A percentile compares a stretch with the other conserved stretches of the same genome.
These are phyloP conservation scores for Drosophila orosa DNA, from an alignment of 1,140 invertebrate genomes.

Conservation along the genomic window DNA sequence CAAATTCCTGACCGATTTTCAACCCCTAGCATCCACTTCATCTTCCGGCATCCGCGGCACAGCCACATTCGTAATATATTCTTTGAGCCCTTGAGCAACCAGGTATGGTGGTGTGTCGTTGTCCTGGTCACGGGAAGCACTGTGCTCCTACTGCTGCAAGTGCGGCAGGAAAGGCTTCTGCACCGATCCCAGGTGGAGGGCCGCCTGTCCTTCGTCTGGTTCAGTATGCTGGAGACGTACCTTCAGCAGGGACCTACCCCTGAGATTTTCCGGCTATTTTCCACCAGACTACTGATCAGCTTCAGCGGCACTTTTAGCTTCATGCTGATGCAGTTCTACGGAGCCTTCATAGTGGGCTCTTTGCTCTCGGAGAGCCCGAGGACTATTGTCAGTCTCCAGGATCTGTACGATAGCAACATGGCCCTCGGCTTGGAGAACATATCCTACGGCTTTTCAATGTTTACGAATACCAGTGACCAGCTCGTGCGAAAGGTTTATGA, in stretches of 20 bases:
- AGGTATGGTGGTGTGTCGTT: constrained; percentile 84
- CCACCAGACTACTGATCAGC: constrained; percentile 82
- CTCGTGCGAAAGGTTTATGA: constrained; percentile 56
- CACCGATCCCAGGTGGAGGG: constrained; percentile 15
- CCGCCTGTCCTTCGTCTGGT: constrained; percentile 54
- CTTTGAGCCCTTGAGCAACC: constrained; percentile 83
- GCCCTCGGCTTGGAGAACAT: constrained; percentile 86
- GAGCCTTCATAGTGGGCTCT: constrained; percentile 87
- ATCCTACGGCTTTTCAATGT: constrained; percentile 85
- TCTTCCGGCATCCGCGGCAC: constrained; percentile 86
- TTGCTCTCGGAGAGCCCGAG: constrained; percentile 86
- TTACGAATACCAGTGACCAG: constrained; percentile 67
- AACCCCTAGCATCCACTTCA: constrained; percentile 76
- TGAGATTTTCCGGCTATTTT: constrained; percentile 57
- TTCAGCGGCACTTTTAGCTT: constrained; percentile 86
- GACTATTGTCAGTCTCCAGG: constrained; percentile 85
- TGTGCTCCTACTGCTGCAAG: constrained; percentile 52
- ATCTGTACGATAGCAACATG: constrained; percentile 85
- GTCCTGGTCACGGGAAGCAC: constrained; percentile 46
- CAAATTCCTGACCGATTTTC: neutral
- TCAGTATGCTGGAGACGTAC: constrained; percentile 71
- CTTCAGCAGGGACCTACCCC: constrained; percentile 68
- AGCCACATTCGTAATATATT: constrained; percentile 84
- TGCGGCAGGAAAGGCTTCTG: constrained; percentile 41
- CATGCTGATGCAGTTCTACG: constrained; percentile 87